A percentile compares a stretch with the other conserved stretches of the same genome.
phyloP scores from a whole-genome alignment of 1,140 invertebrate species.

The Psix sp. region DNA sequence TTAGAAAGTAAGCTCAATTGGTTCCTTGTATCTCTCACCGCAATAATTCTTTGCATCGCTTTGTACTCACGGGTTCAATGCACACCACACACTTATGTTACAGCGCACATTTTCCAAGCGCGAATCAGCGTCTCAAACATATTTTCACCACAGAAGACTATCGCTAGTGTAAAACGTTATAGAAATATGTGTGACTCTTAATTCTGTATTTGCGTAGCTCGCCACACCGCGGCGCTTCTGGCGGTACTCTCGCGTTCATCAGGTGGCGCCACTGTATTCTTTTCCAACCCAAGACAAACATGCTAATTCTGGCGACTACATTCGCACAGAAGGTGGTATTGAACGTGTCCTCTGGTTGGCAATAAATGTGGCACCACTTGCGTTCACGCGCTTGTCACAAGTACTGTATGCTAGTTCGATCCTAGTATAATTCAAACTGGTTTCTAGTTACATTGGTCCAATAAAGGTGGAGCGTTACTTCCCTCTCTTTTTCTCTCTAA shows the following conservation, averaged over 20 bases:
- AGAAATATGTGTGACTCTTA: slow-evolving; percentile 51
- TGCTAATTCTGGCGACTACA: too few species aligned
- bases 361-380: too few species aligned
- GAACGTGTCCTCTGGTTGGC: too few species aligned
- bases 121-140: slow-evolving; percentile 48
- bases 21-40: background rate
- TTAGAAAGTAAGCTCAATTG: slow-evolving; percentile 38
- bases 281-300: too few species aligned
- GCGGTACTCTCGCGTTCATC: too few species aligned
- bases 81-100: slow-evolving; percentile 28
- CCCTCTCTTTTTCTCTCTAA: slow-evolving; percentile 22
- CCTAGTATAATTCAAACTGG: slow-evolving; percentile 54
- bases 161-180: slow-evolving; percentile 51
- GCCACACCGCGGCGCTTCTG: slow-evolving; percentile 4
- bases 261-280: too few species aligned
- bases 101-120: too few species aligned
- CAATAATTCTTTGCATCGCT: slow-evolving; percentile 30
- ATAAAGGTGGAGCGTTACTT: slow-evolving; percentile 60
- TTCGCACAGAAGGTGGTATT: too few species aligned
- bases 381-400: too few species aligned
- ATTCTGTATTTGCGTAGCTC: slow-evolving; percentile 31
- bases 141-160: slow-evolving; percentile 54
- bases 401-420: slow-evolving; percentile 44
- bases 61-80: slow-evolving; percentile 57
- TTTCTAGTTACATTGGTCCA: slow-evolving; percentile 70